A percentile compares a stretch with the other conserved stretches of the same genome.
phyloP scores from a whole-genome alignment of 2,797 vertebrate genomes.

The Champsocephalus gunnari region DNA sequence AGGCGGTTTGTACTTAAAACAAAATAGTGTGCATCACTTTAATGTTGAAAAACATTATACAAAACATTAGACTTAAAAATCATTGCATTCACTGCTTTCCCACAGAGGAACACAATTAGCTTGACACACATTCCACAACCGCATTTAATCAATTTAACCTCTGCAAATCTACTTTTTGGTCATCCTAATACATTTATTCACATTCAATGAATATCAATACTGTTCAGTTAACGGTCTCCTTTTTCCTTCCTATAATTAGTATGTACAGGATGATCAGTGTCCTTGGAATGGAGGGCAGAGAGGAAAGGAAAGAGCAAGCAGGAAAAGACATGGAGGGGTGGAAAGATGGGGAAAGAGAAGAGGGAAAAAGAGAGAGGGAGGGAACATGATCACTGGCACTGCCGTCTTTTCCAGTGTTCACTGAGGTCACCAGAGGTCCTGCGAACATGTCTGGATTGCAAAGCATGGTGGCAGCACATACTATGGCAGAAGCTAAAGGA shows the following conservation, averaged over 20 bases:
- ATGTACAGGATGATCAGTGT: constrained; percentile 66
- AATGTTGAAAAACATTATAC: constrained; percentile 51
- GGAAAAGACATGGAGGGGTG: constrained; percentile 17
- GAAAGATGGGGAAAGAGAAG: constrained; percentile 21
- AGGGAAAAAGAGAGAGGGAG: constrained; percentile 2
- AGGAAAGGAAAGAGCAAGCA: constrained; percentile 20
- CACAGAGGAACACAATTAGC: neutral
- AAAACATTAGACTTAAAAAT: constrained; percentile 30
- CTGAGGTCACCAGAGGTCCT: constrained; percentile 25
- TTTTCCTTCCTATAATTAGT: constrained; percentile 61
- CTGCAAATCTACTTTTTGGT: constrained; percentile 27
- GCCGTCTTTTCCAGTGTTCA: constrained; percentile 39
- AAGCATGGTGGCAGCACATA: constrained; percentile 34
- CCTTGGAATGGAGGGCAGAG: constrained; percentile 33
- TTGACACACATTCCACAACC: constrained; percentile 14
- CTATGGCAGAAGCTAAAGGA: constrained; percentile 19
- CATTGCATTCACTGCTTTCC: constrained; percentile 19
- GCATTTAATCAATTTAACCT: constrained; percentile 14
- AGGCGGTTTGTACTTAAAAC: constrained; percentile 28
- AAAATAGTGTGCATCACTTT: constrained; percentile 41
- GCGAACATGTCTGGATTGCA: constrained; percentile 31
- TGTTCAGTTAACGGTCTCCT: constrained; percentile 1
- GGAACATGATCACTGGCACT: constrained; percentile 36
- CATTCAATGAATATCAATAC: constrained; percentile 21
- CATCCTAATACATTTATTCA: constrained; percentile 6